phyloP scores from a whole-genome alignment of 1,140 invertebrate species.

The Calliphora vicina region DNA sequence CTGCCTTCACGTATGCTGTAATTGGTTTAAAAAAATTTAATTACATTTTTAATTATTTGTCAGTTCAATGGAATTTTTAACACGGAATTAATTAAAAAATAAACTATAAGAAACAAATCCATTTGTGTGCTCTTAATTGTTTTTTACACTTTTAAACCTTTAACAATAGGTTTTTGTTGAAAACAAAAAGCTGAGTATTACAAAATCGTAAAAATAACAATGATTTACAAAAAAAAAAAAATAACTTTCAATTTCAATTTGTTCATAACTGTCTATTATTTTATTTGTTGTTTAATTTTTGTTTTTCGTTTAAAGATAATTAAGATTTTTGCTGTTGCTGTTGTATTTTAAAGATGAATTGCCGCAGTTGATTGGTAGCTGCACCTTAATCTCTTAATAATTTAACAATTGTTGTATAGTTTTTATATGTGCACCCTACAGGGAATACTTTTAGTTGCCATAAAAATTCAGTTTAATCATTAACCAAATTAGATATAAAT shows the following conservation, averaged over 20 bases:
- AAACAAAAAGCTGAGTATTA: background rate
- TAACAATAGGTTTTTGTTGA: background rate
- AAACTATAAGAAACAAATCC: background rate
- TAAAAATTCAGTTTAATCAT: too few relatives aligned
- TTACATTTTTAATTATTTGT: background rate
- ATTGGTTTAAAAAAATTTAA: too few relatives aligned
- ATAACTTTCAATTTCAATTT: constrained; percentile 2
- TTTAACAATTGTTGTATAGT: background rate
- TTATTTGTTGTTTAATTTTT: background rate
- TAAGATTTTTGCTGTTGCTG: constrained; percentile 11
- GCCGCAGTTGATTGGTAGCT: background rate
- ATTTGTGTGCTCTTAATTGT: background rate
- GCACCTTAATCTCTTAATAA: constrained; percentile 19
- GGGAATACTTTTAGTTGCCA: background rate
- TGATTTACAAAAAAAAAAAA: background rate
- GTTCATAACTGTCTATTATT: background rate
- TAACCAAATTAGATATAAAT: background rate
- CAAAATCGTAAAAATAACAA: background rate
- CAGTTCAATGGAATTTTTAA: background rate
- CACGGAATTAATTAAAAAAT: background rate
- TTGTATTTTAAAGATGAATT: constrained; percentile 2
- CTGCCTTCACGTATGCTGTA: too few relatives aligned
- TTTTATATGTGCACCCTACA: background rate
- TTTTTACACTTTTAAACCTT: background rate
- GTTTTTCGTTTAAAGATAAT: background rate